Evolutionary conservation across 2,888 invertebrate species (phyloP).

Genomic region (Dicyrtoma fusca): DNA sequence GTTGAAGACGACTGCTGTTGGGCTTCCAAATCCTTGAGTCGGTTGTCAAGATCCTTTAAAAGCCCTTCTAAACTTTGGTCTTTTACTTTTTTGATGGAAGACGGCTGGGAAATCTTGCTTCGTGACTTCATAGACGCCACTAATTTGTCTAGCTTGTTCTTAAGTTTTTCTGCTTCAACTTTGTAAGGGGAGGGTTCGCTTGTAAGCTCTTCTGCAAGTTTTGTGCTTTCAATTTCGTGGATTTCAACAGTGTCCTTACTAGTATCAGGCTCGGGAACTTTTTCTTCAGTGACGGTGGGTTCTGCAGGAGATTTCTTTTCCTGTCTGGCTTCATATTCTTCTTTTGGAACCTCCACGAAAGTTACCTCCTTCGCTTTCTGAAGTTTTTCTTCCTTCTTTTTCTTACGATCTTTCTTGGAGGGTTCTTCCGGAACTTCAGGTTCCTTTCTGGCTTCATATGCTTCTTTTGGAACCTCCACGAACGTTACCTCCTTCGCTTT

Average conservation of each 20-base stretch:
- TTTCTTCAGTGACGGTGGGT: neutral
- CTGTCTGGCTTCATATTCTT: slow-evolving; percentile 59
- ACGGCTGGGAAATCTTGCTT: neutral
- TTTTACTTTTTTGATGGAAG: neutral
- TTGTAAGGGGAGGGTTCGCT: neutral
- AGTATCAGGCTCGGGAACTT: neutral
- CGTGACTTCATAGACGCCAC: neutral
- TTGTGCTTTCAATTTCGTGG: neutral
- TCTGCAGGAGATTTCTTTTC: too few relatives aligned
- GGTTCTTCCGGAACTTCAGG: neutral
- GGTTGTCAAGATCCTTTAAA: slow-evolving; percentile 4
- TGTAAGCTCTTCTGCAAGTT: neutral
- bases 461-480: slow-evolving; percentile 61
- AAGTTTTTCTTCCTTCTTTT: slow-evolving; percentile 13
- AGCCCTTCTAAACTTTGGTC: neutral
- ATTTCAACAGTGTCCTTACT: neutral
- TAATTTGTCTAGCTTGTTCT: slow-evolving; percentile 16
- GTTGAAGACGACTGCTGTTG: slow-evolving; percentile 61
- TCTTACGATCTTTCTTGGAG: slow-evolving; percentile 19
- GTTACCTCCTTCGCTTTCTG: slow-evolving; percentile 30
- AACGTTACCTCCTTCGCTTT: slow-evolving; percentile 31
- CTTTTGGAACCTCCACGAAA: slow-evolving; percentile 60
- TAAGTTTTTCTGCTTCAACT: slow-evolving; percentile 57
- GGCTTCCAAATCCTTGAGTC: neutral
- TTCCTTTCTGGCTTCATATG: slow-evolving; percentile 57